Evolutionary conservation across 2,888 invertebrate genomes (phyloP).

Genomic region (Xestia rhomboidea): DNA sequence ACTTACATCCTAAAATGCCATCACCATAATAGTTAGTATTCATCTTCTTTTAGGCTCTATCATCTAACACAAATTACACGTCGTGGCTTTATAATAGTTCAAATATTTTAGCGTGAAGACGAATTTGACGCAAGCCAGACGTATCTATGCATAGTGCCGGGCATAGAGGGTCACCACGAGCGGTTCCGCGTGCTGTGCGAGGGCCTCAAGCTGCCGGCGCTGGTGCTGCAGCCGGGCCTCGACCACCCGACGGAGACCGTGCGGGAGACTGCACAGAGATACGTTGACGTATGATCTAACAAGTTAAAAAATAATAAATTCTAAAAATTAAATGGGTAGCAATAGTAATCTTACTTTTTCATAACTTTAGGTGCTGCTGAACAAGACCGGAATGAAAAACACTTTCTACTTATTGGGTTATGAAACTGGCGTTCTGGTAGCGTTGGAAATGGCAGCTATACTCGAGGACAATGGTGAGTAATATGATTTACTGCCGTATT

Average conservation of each 20-base stretch:
- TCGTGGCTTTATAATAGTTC: background rate
- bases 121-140: conserved; percentile 64
- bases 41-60: background rate
- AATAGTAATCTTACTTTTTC: background rate
- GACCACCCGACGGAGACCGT: conserved; percentile 72
- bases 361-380: conserved; percentile 49
- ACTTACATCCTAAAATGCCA: background rate
- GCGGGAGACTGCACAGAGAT: conserved; percentile 71
- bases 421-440: conserved; percentile 76
- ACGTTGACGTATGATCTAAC: conserved; percentile 65
- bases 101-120: background rate
- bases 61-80: conserved; percentile 36
- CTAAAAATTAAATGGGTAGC: background rate
- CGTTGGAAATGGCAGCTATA: conserved; percentile 78
- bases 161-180: conserved; percentile 76
- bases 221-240: conserved; percentile 77
- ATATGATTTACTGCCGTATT: background rate
- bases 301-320: background rate
- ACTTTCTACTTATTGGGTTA: conserved; percentile 79
- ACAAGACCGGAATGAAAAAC: conserved; percentile 59
- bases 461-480: conserved; percentile 76
- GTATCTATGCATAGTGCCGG: conserved; percentile 76
- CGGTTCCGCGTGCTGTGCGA: conserved; percentile 72
- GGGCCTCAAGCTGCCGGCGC: conserved; percentile 71
- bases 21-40: no score